Evolutionary conservation across 2,888 invertebrate genomes (phyloP), one percentile per base, ranked within the genome.

Genomic region (Dermolepida albohirtum): DNA sequence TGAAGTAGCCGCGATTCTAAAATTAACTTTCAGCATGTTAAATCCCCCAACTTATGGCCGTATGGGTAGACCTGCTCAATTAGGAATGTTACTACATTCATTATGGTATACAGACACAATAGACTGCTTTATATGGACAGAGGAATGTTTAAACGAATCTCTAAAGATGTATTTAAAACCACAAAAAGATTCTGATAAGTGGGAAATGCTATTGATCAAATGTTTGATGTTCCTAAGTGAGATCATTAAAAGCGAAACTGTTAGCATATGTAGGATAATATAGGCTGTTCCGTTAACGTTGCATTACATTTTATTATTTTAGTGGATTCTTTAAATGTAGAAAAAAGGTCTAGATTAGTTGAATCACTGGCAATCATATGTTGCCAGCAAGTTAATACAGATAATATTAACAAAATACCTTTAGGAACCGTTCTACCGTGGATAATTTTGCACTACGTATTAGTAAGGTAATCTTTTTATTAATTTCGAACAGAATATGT

Each of bases 371-470:
- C 92, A 17, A 88, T 89, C 75, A 88, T 95, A 57, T 88, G 94
- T 71, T 90, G 91, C 62, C 90, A 92, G 78, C 93, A 94, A 81
- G 86, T 95, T 70, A 94, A 95, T 77, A 81, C 86, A 0, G 93
- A 93, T 40, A 88, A 85, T 78, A 84, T 86, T 27, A 82, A 87
- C 34, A 90, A 89, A 70, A 86, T 89, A 82, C 90, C 91, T 0
- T 86, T 94, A 64, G 89, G 90, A 68, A 89, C 90, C 11, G 88
- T 93, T 11, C 82, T 88, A 4, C 93, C 95, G 5, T 96, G 95
- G 95, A 90, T 95, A 67, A 84, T 96, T 67, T 85, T 96, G 74
- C 93, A 95, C 83, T 90, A 90, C 75, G 87, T 96, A 72, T 84
- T 96, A 57, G 88, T 91, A 71, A 85, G 88, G 86, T 86, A 78